These are phyloP conservation scores for Drosophila kokeensis DNA, from an alignment of 2,888 invertebrate species.

Conservation along the genomic window DNA sequence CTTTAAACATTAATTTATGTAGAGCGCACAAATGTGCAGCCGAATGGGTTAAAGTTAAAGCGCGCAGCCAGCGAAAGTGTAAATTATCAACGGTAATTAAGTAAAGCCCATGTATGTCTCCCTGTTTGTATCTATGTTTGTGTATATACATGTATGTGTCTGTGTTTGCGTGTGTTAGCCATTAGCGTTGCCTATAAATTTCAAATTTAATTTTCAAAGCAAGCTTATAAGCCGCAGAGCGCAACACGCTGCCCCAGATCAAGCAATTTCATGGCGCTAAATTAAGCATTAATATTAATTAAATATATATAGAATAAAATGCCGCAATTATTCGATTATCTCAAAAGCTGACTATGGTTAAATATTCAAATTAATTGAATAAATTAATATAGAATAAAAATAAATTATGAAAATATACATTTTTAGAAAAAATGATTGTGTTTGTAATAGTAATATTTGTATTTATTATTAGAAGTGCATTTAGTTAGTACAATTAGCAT, in stretches of 20 bases:
- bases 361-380: background rate
- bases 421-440: background rate
- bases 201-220: constrained; percentile 69
- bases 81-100: constrained; percentile 80
- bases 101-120: constrained; percentile 56
- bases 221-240: constrained; percentile 45
- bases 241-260: constrained; percentile 32
- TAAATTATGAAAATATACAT: background rate
- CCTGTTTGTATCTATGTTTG: constrained; percentile 12
- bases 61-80: constrained; percentile 65
- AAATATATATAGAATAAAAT: background rate
- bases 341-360: constrained; percentile 17
- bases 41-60: constrained; percentile 59
- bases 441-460: background rate
- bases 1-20: constrained; percentile 80
- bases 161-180: constrained; percentile 31
- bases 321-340: constrained; percentile 23
- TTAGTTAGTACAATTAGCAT: background rate
- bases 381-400: background rate
- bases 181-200: constrained; percentile 72
- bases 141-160: constrained; percentile 9
- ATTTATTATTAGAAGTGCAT: background rate
- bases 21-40: constrained; percentile 48
- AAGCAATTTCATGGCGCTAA: constrained; percentile 18
- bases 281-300: constrained; percentile 27